phyloP scores from a whole-genome alignment of 2,888 invertebrate genomes.

The Azorinus chamasolen region DNA sequence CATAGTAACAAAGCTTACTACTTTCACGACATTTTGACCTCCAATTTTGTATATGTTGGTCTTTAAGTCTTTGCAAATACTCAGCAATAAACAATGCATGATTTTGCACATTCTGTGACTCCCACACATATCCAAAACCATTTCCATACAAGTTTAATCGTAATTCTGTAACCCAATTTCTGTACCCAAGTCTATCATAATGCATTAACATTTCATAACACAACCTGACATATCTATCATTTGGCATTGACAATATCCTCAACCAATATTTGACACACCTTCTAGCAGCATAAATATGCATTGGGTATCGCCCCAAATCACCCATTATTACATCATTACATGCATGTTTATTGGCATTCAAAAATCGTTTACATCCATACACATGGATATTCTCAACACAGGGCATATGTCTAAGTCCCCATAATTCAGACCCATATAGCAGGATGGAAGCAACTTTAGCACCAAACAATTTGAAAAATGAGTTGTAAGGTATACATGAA shows the following conservation, averaged over 20 bases:
- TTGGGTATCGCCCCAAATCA: constrained; percentile 16
- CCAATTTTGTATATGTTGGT: constrained; percentile 14
- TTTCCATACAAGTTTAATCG: constrained; percentile 7
- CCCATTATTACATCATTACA: constrained; percentile 17
- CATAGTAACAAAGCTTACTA: too few relatives aligned
- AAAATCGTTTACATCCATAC: constrained; percentile 19
- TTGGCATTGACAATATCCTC: constrained; percentile 5
- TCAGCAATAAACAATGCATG: neutral
- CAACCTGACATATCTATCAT: constrained; percentile 12
- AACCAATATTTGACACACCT: constrained; percentile 23
- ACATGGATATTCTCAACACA: constrained; percentile 25
- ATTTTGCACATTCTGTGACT: constrained; percentile 10
- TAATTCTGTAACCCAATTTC: constrained; percentile 13
- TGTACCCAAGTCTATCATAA: too few relatives aligned
- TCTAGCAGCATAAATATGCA: constrained; percentile 9
- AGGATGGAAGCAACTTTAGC: constrained; percentile 29
- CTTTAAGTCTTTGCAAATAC: constrained; percentile 14
- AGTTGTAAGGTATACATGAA: constrained; percentile 10
- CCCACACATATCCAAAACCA: too few relatives aligned
- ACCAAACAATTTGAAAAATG: constrained; percentile 43
- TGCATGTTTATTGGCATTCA: neutral
- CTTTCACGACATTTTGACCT: neutral
- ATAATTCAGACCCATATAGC: constrained; percentile 42
- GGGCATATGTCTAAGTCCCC: constrained; percentile 19
- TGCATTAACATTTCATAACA: constrained; percentile 30